phyloP scores from a whole-genome alignment of 2,797 vertebrate species.

The Gallirallus australis region DNA sequence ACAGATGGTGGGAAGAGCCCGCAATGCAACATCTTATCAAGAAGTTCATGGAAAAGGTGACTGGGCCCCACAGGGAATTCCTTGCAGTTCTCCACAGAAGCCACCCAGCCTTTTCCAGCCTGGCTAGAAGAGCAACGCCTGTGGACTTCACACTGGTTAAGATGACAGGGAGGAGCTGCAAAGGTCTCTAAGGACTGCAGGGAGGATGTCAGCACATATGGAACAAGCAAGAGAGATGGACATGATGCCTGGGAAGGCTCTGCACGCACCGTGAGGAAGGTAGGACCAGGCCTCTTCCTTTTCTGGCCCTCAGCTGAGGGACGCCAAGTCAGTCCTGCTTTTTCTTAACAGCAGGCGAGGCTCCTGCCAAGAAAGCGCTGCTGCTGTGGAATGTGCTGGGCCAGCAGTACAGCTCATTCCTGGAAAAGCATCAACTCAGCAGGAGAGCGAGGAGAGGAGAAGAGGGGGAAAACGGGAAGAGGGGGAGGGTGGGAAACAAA shows the following conservation, averaged over 20 bases:
- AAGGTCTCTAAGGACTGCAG: background rate
- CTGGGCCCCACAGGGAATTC: background rate
- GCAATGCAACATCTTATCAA: background rate
- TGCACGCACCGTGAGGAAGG: background rate
- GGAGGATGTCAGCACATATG: background rate
- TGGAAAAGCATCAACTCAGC: conserved; percentile 75
- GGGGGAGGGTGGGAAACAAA: conserved; percentile 55
- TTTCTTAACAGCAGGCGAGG: conserved; percentile 45
- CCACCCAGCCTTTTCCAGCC: background rate
- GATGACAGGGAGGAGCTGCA: background rate
- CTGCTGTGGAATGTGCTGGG: conserved; percentile 75
- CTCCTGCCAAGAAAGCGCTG: conserved; percentile 67
- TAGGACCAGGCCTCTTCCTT: conserved; percentile 10
- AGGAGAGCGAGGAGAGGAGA: conserved; percentile 57
- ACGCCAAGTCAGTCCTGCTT: conserved; percentile 49
- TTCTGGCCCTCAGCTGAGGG: conserved; percentile 41
- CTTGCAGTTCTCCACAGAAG: background rate
- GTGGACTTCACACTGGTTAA: background rate
- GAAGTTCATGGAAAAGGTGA: background rate
- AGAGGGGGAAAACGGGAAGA: conserved; percentile 22
- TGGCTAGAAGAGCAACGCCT: background rate
- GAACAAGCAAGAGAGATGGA: background rate
- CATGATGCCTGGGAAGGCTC: background rate
- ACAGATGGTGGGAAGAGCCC: background rate
- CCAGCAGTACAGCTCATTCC: conserved; percentile 75